phyloP scores from a whole-genome alignment of 2,797 vertebrate species.

The Alouatta caraya region DNA sequence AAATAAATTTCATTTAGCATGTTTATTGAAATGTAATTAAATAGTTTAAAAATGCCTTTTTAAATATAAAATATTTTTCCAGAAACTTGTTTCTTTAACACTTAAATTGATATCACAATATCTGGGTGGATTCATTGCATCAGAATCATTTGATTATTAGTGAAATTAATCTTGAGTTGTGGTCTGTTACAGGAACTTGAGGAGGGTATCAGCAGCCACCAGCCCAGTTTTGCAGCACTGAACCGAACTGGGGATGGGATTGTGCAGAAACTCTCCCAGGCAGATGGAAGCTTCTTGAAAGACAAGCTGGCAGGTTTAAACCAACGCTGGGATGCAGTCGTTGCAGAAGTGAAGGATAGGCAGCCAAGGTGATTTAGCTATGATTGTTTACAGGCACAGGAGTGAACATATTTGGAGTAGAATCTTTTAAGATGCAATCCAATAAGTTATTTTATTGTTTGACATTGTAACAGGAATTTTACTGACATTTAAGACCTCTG shows the following conservation, averaged over 20 bases:
- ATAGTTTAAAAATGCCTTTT: background rate
- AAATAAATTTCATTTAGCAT: background rate
- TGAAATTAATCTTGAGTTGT: conserved; percentile 50
- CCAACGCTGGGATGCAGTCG: conserved; percentile 88
- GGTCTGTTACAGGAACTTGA: conserved; percentile 91
- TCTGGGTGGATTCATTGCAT: background rate
- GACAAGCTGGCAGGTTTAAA: conserved; percentile 90
- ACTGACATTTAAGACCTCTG: background rate
- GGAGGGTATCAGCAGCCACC: conserved; percentile 90
- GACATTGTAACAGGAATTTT: conserved; percentile 35
- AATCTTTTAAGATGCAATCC: background rate
- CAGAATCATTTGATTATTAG: background rate
- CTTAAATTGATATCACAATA: background rate
- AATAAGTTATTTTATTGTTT: background rate
- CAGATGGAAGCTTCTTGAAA: conserved; percentile 90
- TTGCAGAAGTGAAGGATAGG: conserved; percentile 86
- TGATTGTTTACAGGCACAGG: background rate
- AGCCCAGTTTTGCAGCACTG: conserved; percentile 85
- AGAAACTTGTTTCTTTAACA: background rate
- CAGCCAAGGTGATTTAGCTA: conserved; percentile 88
- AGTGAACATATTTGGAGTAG: background rate
- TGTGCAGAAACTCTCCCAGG: conserved; percentile 89
- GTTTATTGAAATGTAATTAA: conserved; percentile 4
- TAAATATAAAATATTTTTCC: background rate
- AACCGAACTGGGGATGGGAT: conserved; percentile 91